These are phyloP conservation scores for Rhagophthalmus giganteus DNA, from an alignment of 2,888 invertebrate species.

Conservation along the genomic window DNA sequence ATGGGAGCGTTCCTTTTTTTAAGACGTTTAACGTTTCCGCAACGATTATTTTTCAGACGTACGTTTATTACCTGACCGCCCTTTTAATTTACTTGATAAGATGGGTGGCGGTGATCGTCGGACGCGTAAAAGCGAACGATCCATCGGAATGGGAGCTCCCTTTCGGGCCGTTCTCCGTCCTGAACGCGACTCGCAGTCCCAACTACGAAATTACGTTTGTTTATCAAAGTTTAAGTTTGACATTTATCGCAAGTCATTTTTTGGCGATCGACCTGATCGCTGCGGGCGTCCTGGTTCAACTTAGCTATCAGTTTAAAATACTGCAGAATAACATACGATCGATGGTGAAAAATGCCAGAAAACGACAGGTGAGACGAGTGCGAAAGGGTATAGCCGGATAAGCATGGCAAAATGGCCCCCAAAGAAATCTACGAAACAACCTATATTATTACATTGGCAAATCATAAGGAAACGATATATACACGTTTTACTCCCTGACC, in stretches of 20 bases:
- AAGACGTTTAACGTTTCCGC: neutral
- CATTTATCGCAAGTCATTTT: too few relatives aligned
- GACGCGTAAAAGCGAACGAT: constrained; percentile 1
- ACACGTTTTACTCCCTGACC: too few relatives aligned
- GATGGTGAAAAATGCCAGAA: constrained; percentile 2
- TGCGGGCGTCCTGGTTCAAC: constrained; percentile 22
- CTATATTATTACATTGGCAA: too few relatives aligned
- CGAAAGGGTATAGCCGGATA: too few relatives aligned
- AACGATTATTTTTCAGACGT: neutral
- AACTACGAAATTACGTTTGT: constrained; percentile 9
- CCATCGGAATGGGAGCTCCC: constrained; percentile 14
- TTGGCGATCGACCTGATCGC: constrained; percentile 24
- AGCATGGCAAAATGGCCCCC: too few relatives aligned
- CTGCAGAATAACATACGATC: constrained; percentile 18
- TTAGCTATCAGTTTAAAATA: constrained; percentile 26
- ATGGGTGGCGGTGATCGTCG: neutral
- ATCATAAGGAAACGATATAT: too few relatives aligned
- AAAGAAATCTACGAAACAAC: too few relatives aligned
- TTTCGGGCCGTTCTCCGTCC: constrained; percentile 12
- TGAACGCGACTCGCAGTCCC: constrained; percentile 13
- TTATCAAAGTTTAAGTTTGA: constrained; percentile 15
- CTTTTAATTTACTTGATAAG: neutral
- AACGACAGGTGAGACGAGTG: too few relatives aligned
- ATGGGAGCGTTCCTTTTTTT: neutral
- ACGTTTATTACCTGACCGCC: constrained; percentile 3